These are phyloP conservation scores for Lepidiolamprologus cunningtoni DNA, from an alignment of 2,113 vertebrate species.

Conservation along the genomic window DNA sequence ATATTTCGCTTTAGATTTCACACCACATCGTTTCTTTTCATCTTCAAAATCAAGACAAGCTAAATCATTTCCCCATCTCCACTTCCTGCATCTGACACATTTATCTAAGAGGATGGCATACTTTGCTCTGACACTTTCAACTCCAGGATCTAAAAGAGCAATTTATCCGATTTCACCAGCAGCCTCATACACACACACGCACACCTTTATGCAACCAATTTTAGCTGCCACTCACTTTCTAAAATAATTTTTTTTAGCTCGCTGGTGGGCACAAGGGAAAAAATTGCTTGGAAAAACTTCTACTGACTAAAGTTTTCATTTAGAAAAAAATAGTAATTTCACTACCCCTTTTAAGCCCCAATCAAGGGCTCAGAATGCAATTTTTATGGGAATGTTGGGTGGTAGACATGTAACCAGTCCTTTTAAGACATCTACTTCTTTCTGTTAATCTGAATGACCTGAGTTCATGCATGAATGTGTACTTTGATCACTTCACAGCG, in stretches of 20 bases:
- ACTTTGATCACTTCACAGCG: not conserved
- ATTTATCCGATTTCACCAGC: constrained; percentile 13
- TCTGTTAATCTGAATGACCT: not conserved
- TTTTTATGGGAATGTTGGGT: not conserved
- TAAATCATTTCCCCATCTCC: not conserved
- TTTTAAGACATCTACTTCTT: not conserved
- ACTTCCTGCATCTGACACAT: not conserved
- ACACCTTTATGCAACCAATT: not conserved
- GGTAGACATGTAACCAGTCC: not conserved
- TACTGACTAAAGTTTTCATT: not conserved
- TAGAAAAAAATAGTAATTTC: not conserved
- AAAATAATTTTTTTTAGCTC: not conserved
- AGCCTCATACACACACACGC: not conserved
- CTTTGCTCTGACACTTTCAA: constrained; percentile 12
- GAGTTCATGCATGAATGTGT: not conserved
- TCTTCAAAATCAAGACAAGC: not conserved
- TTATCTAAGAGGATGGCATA: not conserved
- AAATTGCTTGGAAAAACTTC: not conserved
- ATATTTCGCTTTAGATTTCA: not conserved
- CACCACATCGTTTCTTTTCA: not conserved
- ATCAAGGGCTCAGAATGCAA: not conserved
- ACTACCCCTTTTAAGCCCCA: not conserved
- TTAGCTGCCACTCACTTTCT: constrained; percentile 19
- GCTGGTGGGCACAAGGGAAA: not conserved
- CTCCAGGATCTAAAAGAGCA: constrained; percentile 1